Evolutionary conservation across 2,888 invertebrate species (phyloP), one percentile per base, ranked within the genome.

Genomic region (Tethea ocularis): DNA sequence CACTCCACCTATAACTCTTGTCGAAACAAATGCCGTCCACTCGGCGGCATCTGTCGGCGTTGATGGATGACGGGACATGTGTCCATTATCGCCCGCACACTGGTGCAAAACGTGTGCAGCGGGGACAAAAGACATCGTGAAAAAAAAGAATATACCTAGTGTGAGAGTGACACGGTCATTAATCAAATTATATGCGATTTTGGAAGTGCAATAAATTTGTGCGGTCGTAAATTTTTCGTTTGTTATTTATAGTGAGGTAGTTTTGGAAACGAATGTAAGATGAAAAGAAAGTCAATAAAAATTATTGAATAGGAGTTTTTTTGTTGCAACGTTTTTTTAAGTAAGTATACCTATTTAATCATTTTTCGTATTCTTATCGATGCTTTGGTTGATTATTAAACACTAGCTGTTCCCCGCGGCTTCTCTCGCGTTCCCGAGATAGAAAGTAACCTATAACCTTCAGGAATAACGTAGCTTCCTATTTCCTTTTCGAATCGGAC

Each of bases 41-140:
- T 84, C 78, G 69, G 67, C 79, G 83, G 80, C 88, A 87, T 85
- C 85, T 87, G 88, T 81, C 86, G 76, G 73, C 74, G 58, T 76
- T 91, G 90, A 91, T 89, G 86, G 89, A 91, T 90, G 84, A 77
- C 82, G 81, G 82, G 89, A 89, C 91, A 91, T 88, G 86, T 91
- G 92, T 90, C 91, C 89, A 89, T 89, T 87, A 87, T 83, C 81
- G 82, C 75, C 77, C 75, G 82, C 83, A 82, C 82, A 76, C 69
- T 77, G 80, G 67, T 64, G 56, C 71, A 64, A 63, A 65, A 63
- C 67, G 68, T 66, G 69, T 64, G 63, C 61, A 65, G 54, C 67
- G 63, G 68, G 77, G 74, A 80, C 80, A 85, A 83, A 83, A 78
- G 79, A 72, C 64, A 74, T 17, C 8, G 10, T 20, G 67, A 71